These are phyloP conservation scores for Napeogenes inachia DNA, from an alignment of 2,888 invertebrate species.

Conservation along the genomic window DNA sequence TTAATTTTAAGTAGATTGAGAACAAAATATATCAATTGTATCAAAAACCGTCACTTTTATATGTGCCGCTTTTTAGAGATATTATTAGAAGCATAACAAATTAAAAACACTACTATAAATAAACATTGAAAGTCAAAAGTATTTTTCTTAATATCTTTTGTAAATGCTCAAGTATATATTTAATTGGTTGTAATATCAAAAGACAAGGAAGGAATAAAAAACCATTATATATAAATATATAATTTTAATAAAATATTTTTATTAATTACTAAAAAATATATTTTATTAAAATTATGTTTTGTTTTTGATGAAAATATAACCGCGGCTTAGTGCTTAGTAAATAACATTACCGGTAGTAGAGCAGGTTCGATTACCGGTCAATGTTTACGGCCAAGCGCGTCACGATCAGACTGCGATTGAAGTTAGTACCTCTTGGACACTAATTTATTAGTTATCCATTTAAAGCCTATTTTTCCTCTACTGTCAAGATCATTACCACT, in stretches of 20 bases:
- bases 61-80: not conserved
- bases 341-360: conserved; percentile 31
- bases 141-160: not conserved
- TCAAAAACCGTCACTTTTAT: not conserved
- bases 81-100: not conserved
- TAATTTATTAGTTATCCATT: conserved; percentile 20
- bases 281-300: too few relatives aligned
- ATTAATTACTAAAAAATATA: too few relatives aligned
- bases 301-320: conserved; percentile 23
- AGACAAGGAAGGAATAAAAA: not conserved
- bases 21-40: not conserved
- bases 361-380: conserved; percentile 49
- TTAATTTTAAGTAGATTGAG: not conserved
- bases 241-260: too few relatives aligned
- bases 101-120: not conserved
- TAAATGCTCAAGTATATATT: not conserved
- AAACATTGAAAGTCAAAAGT: conserved; percentile 1
- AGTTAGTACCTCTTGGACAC: conserved; percentile 28
- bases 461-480: conserved; percentile 2
- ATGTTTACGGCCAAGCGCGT: conserved; percentile 52
- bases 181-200: not conserved
- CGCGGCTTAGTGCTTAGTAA: conserved; percentile 20
- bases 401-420: conserved; percentile 42
- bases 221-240: not conserved
- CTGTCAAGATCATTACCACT: too few relatives aligned